Evolutionary conservation across 37 sponge, comb jelly and placozoan genomes (phyloP).

Genomic region (Cliona cf. orientalis): DNA sequence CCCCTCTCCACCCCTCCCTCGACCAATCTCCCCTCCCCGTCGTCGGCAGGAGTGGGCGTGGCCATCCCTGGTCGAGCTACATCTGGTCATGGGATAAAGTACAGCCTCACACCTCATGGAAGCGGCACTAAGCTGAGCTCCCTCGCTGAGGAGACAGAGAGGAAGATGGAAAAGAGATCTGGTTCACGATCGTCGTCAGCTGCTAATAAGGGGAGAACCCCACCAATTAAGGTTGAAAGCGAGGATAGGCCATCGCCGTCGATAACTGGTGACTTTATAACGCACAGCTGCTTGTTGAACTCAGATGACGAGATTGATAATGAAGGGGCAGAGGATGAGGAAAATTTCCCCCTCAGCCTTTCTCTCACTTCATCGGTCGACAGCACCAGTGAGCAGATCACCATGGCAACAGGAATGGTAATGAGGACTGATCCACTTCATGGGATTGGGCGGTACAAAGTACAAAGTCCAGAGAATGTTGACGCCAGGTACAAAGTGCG

Average conservation of each 20-base stretch:
- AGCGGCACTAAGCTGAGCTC: slow-evolving; percentile 37
- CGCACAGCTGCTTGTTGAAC: slow-evolving; percentile 28
- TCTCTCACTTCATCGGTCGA: slow-evolving; percentile 16
- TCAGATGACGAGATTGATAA: slow-evolving; percentile 31
- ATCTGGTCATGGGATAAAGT: slow-evolving; percentile 11
- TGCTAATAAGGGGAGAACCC: not conserved
- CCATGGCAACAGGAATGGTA: not conserved
- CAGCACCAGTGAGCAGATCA: not conserved
- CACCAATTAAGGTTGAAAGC: not conserved
- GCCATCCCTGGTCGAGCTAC: not conserved
- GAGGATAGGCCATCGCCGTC: not conserved
- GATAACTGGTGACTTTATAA: slow-evolving; percentile 20
- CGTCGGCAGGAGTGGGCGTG: slow-evolving; percentile 2
- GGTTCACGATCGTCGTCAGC: too few species aligned
- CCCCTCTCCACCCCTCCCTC: slow-evolving; percentile 5
- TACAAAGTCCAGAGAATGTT: not conserved
- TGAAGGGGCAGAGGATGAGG: slow-evolving; percentile 9
- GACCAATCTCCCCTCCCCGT: slow-evolving; percentile 28
- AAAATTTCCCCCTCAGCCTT: slow-evolving; percentile 27
- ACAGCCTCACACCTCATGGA: not conserved
- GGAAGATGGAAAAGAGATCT: not conserved
- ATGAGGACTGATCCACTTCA: not conserved
- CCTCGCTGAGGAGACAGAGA: slow-evolving; percentile 13
- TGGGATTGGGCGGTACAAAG: not conserved
- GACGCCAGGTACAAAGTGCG: not conserved